Base-by-base conservation (phyloP, 2,888 invertebrate genomes). In the Drosophila atripex region DNA sequence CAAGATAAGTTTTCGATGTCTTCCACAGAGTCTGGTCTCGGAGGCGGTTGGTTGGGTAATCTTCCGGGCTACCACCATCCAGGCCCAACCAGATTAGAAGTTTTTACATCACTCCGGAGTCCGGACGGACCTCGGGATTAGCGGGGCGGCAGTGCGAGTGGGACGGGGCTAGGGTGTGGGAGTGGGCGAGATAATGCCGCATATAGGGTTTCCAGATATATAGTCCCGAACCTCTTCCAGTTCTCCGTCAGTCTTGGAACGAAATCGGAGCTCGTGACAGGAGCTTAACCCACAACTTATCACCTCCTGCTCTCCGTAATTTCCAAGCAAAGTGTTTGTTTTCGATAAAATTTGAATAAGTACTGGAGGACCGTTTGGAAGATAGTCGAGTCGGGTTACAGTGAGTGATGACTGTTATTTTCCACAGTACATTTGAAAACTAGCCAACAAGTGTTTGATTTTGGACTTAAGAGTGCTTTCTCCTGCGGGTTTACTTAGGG, bases 21-120 rank as follows among this genome's bases (percentile, higher is more conserved):
- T 28, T 28, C 28, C 28, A 3, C 7, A 28, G 9, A 28, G 28
- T 28, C 9, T 8, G 8, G 9, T 28, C 28, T 45, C 46, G 63
- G 54, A 52, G 57, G 71, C 71, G 68, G 65, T 65, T 51, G 68
- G 65, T 53, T 47, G 63, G 63, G 71, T 71, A 70, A 70, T 71
- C 71, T 61, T 71, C 71, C 41, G 32, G 16, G 8, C 11, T 41
- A 4, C 18, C 18, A 18, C 9, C 41, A 16, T 16, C 41, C 14
- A 14, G 12, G 12, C 32, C 38, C 39, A 16, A 8, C 45, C 50
- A 70, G 69, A 70, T 70, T 70, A 70, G 53, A 70, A 71, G 53
- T 61, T 70, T 64, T 70, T 70, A 70, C 69, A 70, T 70, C 63
- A 70, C 39, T 47, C 39, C 51, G 35, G 14, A n/a, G 39, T 47